A percentile compares a stretch with the other conserved stretches of the same genome.
Evolutionary conservation across 1,140 invertebrate genomes (phyloP).

Genomic region (Drosophila obscura): DNA sequence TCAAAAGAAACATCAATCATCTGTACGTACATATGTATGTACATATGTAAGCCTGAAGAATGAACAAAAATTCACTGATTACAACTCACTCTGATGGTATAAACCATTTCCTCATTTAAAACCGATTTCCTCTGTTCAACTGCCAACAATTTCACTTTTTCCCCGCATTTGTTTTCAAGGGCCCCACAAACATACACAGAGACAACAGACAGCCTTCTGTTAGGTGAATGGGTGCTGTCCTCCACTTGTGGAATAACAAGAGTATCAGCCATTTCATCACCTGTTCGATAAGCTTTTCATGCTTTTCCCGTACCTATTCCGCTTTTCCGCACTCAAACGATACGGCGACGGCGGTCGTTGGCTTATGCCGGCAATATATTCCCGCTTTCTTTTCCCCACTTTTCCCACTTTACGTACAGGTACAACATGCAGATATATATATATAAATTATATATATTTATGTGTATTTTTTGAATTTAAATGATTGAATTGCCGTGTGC

Average conservation of each 20-base stretch:
- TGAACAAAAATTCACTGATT: not conserved
- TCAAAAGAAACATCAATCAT: too few species aligned
- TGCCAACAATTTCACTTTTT: constrained; percentile 16
- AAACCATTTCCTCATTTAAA: constrained; percentile 17
- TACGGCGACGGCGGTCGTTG: constrained; percentile 18
- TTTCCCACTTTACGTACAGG: constrained; percentile 8
- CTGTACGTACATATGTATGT: too few species aligned
- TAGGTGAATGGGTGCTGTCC: constrained; percentile 5
- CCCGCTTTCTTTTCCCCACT: constrained; percentile 3
- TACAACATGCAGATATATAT: constrained; percentile 33
- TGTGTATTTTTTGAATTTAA: constrained; percentile 76
- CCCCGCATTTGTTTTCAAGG: constrained; percentile 5
- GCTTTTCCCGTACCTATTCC: constrained; percentile 29
- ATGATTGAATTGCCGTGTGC: constrained; percentile 73
- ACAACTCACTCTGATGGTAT: not conserved
- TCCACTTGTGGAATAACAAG: constrained; percentile 15
- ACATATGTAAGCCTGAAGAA: too few species aligned
- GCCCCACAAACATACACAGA: too few species aligned
- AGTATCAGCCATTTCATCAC: constrained; percentile 55
- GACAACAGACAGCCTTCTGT: not conserved
- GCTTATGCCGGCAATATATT: constrained; percentile 48
- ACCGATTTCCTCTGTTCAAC: constrained; percentile 20
- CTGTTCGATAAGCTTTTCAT: constrained; percentile 30
- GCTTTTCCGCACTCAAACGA: constrained; percentile 33
- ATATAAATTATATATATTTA: constrained; percentile 59